These are phyloP conservation scores for Tigriopus californicus DNA, from an alignment of 2,888 invertebrate genomes.

Conservation along the genomic window DNA sequence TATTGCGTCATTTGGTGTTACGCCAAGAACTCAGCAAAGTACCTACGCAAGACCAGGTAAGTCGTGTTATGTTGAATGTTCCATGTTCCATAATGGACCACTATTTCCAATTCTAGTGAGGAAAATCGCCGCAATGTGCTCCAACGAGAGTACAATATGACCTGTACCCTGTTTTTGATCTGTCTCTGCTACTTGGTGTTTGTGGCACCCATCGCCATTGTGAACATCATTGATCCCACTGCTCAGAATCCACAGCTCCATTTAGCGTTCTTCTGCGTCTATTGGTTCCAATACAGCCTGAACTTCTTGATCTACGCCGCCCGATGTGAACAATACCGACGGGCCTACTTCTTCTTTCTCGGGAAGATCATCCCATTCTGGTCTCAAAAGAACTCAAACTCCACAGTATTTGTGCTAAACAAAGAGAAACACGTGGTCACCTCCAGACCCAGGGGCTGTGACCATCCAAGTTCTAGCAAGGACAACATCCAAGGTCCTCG, in stretches of 20 bases:
- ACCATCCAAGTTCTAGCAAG: too few species aligned
- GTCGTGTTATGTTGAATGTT: background rate
- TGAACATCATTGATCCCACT: background rate
- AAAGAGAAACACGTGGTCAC: too few species aligned
- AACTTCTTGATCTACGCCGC: constrained; percentile 2
- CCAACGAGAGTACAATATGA: background rate
- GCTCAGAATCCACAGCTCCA: background rate
- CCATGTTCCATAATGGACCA: too few species aligned
- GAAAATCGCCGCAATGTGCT: background rate
- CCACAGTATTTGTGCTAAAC: too few species aligned
- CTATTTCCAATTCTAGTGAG: too few species aligned
- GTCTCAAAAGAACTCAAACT: too few species aligned
- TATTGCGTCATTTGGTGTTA: background rate
- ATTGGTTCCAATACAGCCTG: background rate
- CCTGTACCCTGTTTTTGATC: background rate
- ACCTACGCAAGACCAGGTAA: too few species aligned
- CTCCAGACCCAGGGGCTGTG: too few species aligned
- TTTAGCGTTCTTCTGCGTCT: background rate
- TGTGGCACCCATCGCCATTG: background rate
- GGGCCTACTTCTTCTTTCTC: background rate
- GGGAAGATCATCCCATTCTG: background rate
- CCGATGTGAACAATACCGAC: background rate
- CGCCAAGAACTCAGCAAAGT: background rate
- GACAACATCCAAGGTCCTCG: too few species aligned
- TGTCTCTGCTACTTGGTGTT: background rate